A percentile compares a stretch with the other conserved stretches of the same genome.
Conservation (phyloP, 2,113 vertebrate species). For the Toxotes chatareus region DNA sequence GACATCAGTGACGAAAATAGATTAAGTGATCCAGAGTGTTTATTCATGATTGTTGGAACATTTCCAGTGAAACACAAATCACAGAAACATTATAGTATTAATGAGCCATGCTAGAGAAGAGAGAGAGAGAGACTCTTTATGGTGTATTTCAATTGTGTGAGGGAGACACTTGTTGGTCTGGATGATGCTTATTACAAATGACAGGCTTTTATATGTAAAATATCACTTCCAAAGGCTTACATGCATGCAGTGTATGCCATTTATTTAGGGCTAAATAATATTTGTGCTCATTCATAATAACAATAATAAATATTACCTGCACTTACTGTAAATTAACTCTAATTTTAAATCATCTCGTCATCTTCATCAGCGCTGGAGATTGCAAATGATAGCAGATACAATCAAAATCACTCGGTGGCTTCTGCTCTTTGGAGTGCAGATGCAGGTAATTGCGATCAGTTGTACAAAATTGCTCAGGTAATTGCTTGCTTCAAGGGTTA, state of each 20-base stretch:
- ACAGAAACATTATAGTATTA: conserved; percentile 10
- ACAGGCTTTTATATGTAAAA: background rate
- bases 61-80: conserved; percentile 21
- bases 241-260: background rate
- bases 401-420: conserved; percentile 11
- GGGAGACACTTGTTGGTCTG: background rate
- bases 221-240: background rate
- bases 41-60: conserved; percentile 26
- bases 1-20: background rate
- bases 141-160: background rate
- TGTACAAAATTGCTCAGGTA: conserved; percentile 23
- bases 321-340: background rate
- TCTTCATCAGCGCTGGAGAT: conserved; percentile 4
- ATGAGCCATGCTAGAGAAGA: background rate
- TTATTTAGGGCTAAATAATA: background rate
- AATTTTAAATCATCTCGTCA: background rate
- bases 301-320: conserved; percentile 6
- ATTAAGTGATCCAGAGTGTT: conserved; percentile 18
- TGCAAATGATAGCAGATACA: conserved; percentile 19
- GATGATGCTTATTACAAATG: conserved; percentile 8
- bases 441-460: conserved; percentile 41
- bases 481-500: conserved; percentile 44
- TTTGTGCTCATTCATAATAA: conserved; percentile 10
- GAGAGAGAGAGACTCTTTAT: background rate
- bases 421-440: conserved; percentile 24